A percentile compares a stretch with the other conserved stretches of the same genome.
Evolutionary conservation across 2,888 invertebrate genomes (phyloP).

Genomic region (Sylvicola cinctus): DNA sequence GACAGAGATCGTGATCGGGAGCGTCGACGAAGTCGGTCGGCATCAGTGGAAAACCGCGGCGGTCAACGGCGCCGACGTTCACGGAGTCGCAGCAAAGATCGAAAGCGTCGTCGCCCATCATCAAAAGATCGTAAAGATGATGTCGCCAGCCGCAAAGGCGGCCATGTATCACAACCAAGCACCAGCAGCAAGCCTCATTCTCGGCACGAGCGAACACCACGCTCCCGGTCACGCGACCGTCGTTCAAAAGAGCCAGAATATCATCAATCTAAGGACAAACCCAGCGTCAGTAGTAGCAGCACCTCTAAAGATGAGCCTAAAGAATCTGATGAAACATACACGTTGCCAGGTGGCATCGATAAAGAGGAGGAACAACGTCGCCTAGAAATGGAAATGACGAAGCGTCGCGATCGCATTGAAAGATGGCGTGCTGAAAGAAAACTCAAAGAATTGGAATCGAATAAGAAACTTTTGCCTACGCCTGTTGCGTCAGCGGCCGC

Average conservation of each 20-base stretch:
- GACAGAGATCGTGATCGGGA: neutral
- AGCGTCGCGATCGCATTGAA: slow-evolving; percentile 84
- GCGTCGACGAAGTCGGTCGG: slow-evolving; percentile 1
- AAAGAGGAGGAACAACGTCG: slow-evolving; percentile 70
- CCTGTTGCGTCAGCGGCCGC: slow-evolving; percentile 30
- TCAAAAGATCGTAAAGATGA: no score
- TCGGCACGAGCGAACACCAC: no score
- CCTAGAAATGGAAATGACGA: slow-evolving; percentile 88
- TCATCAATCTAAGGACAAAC: no score
- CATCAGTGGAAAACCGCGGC: neutral
- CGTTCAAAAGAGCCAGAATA: no score
- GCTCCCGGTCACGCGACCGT: no score
- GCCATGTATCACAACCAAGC: no score
- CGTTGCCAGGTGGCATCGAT: neutral
- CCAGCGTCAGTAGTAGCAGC: no score
- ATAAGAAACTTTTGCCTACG: slow-evolving; percentile 53
- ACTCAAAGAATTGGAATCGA: slow-evolving; percentile 61
- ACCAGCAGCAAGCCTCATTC: no score
- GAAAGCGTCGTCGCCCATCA: no score
- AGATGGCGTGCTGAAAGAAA: slow-evolving; percentile 89
- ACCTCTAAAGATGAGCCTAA: no score
- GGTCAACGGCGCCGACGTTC: neutral
- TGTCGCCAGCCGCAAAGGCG: no score
- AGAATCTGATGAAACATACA: neutral
- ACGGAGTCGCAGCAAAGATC: no score